These are phyloP conservation scores for Toxostoma redivivum DNA, from an alignment of 2,113 vertebrate genomes.

Conservation along the genomic window DNA sequence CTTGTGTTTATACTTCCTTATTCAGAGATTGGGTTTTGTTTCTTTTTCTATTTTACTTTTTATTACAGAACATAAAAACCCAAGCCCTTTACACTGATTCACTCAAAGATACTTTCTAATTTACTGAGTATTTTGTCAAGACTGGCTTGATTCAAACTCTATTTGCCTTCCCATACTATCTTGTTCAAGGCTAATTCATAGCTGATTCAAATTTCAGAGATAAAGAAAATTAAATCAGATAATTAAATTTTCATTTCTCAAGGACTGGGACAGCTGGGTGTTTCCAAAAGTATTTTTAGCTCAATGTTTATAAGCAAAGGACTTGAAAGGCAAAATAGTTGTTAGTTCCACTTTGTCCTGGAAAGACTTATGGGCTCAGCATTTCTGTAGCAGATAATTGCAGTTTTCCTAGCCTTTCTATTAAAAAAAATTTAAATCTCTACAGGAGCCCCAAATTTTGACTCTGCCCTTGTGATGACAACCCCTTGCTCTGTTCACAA, in stretches of 20 bases:
- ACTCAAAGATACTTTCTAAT: neutral
- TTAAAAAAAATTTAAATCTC: neutral
- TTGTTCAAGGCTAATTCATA: neutral
- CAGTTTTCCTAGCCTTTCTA: neutral
- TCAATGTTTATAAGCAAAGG: slow-evolving; percentile 11
- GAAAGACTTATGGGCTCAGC: neutral
- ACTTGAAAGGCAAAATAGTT: slow-evolving; percentile 8
- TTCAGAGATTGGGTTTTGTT: neutral
- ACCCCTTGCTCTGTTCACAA: neutral
- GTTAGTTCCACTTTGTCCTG: slow-evolving; percentile 8
- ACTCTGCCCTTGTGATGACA: neutral
- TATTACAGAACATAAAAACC: neutral
- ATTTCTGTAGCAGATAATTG: neutral
- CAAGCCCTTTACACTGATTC: neutral
- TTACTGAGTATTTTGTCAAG: neutral
- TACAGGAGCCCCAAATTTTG: neutral
- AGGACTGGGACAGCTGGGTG: neutral
- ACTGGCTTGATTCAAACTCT: neutral
- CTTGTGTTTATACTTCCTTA: neutral
- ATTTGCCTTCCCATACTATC: neutral
- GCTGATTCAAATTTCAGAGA: neutral
- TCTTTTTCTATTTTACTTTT: neutral
- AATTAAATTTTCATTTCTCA: slow-evolving; percentile 28
- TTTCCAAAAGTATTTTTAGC: slow-evolving; percentile 37
- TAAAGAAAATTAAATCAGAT: slow-evolving; percentile 1